Evolutionary conservation across 2,797 vertebrate species (phyloP), one percentile per base, ranked within the genome.

Genomic region (Eospalax fontanierii): DNA sequence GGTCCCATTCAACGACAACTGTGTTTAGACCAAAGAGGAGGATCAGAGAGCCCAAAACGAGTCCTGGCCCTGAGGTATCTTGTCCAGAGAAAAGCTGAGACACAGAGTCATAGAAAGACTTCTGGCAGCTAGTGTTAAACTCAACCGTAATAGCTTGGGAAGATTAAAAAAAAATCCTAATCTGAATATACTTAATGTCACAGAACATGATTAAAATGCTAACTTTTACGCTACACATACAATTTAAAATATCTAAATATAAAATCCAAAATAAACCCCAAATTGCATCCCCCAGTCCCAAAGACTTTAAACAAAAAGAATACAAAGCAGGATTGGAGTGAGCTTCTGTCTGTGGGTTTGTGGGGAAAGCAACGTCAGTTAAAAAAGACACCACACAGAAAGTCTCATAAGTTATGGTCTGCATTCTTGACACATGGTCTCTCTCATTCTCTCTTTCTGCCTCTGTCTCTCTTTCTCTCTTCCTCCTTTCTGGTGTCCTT

Each of bases 331-430:
- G 63, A 33, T 0, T 1, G 14, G 35, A 61, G 21, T 16, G 6
- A 2, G 18, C 59, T 24, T 30, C 33, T 3, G 1, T 57, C 70
- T 59, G 35, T 10, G 38, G 68, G 81, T 26, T 30, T 66, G 33
- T 4, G 14, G 54, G 63, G 6, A 57, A 61, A 46, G 14, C 12
- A 1, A 11, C 1, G 14, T 35, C 59, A 6, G 0, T 0, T 2
- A 2, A 19, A 38, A 16, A 35, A 2, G 46, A n/a, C 3, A 18
- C 46, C 21, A 2, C 7, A 14, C 14, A 0, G 2, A 46, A 87
- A 43, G 66, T 6, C 46, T n/a, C 5, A 0, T 0, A 54, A 54
- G 28, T 33, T 59, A 24, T 2, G 21, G 30, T 14, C 8, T 4
- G 38, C 57, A 46, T 76, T 38, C 24, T 28, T 30, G 38, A 28